Base-by-base conservation (phyloP, 2,797 vertebrate species). In the Danio albolineatus region DNA sequence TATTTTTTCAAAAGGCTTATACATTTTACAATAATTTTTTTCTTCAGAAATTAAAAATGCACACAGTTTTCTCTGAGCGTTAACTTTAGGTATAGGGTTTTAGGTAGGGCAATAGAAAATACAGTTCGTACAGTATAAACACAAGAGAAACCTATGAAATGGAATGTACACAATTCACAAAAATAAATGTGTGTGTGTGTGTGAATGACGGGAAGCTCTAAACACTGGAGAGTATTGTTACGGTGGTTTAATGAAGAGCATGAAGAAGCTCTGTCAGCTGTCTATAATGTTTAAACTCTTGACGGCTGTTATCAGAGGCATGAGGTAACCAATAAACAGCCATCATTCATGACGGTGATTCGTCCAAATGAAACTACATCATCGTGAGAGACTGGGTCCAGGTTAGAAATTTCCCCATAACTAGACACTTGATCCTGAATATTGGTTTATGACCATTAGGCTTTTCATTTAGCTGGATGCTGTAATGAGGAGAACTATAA, bases 241-340 rank as follows among this genome's bases (percentile, higher is more conserved):
- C 46, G 70, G 28, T 38, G 28, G 57, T 49, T 56, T 82, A 79
- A 72, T 46, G 65, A 78, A 75, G 64, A 48, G 53, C 70, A 75
- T 13, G 51, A 49, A 70, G 67, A 78, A 59, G 48, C 51, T 64
- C 10, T 53, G 17, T 75, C 76, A 57, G 65, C 43, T 57, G 41
- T 71, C 36, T 4, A 28, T 41, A 53, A 70, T 17, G 28, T 38
- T 70, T 70, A 71, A 54, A 7, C 16, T 19, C 64, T 83, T 80
- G 54, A 75, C 21, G 17, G 49, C 38, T 66, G 51, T 80, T 59
- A 82, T 83, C 69, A 80, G 64, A 66, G 2, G 59, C 70, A 74
- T 38, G 61, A 53, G 56, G 51, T 78, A 65, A 62, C 69, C 71
- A 60, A 81, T 78, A 78, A 76, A 78, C 16, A 16, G 7, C 10